A percentile compares a stretch with the other conserved stretches of the same genome.
These are phyloP conservation scores for Dichetophora obliterata DNA, from an alignment of 2,888 invertebrate species.

Conservation along the genomic window DNA sequence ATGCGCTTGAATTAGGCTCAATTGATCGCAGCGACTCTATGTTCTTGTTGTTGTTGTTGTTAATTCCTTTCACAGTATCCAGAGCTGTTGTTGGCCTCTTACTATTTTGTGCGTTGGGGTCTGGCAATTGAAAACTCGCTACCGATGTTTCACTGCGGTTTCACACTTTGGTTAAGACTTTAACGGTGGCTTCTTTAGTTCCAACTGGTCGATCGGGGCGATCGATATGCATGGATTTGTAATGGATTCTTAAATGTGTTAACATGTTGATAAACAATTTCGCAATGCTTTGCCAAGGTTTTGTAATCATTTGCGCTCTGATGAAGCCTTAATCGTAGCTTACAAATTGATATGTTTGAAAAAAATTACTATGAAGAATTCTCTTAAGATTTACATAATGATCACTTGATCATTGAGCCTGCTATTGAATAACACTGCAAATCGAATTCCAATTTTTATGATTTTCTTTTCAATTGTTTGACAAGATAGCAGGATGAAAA, in stretches of 20 bases:
- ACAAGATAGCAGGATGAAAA: background rate
- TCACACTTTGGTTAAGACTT: conserved; percentile 68
- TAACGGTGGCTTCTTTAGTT: conserved; percentile 33
- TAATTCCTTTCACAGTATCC: background rate
- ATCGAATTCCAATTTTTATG: background rate
- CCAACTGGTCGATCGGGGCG: conserved; percentile 9
- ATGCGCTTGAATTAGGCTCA: conserved; percentile 27
- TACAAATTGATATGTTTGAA: conserved; percentile 15
- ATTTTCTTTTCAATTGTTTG: background rate
- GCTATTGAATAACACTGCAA: background rate
- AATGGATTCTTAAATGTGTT: conserved; percentile 31
- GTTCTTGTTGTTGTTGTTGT: conserved; percentile 5
- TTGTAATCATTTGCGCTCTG: background rate
- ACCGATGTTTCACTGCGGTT: conserved; percentile 69
- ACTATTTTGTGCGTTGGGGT: conserved; percentile 39
- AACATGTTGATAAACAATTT: conserved; percentile 27
- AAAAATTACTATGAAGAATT: background rate
- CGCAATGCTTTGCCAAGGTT: background rate
- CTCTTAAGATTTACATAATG: conserved; percentile 12
- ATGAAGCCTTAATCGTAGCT: conserved; percentile 1
- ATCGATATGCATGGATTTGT: conserved; percentile 10
- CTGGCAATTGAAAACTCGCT: conserved; percentile 56
- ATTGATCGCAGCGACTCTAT: conserved; percentile 24
- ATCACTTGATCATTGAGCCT: background rate
- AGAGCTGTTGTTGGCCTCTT: background rate